phyloP scores from a whole-genome alignment of 2,888 invertebrate genomes.

The Epinotia brunnichana region DNA sequence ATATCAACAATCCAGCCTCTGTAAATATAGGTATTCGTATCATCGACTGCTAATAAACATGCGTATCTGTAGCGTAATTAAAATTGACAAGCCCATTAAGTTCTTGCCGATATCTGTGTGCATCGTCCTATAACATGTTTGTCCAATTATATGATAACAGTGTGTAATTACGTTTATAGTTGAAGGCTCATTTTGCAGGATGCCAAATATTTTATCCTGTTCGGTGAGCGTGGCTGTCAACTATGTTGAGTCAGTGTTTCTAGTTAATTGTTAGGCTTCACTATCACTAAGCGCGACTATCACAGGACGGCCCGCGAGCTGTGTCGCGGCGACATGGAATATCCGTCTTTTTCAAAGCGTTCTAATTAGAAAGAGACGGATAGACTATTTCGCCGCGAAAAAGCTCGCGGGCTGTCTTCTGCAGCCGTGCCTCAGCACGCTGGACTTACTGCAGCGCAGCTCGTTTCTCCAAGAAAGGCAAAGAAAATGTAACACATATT shows the following conservation, averaged over 20 bases:
- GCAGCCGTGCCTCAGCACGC: too few species aligned
- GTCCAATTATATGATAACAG: conserved; percentile 41
- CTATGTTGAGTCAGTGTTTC: not conserved
- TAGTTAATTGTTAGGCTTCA: not conserved
- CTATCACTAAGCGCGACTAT: too few species aligned
- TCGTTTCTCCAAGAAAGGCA: not conserved
- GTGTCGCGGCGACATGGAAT: too few species aligned
- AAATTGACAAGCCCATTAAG: conserved; percentile 39
- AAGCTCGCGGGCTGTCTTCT: too few species aligned
- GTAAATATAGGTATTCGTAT: conserved; percentile 14
- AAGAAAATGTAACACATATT: not conserved
- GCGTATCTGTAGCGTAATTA: conserved; percentile 37
- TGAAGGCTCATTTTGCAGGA: not conserved
- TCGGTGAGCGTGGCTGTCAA: not conserved
- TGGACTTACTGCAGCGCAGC: too few species aligned
- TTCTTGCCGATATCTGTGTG: conserved; percentile 33
- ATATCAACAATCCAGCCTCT: conserved; percentile 20
- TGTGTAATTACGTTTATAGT: conserved; percentile 24
- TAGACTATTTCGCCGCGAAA: too few species aligned
- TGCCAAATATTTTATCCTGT: not conserved
- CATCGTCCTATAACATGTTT: conserved; percentile 32
- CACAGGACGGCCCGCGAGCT: too few species aligned
- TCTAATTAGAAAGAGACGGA: too few species aligned
- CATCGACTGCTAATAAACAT: conserved; percentile 36
- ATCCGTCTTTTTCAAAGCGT: too few species aligned